phyloP scores from a whole-genome alignment of 30 jellyfish, hydroid and myxozoan species.

The Aurelia aurita complex sp. Pacific region DNA sequence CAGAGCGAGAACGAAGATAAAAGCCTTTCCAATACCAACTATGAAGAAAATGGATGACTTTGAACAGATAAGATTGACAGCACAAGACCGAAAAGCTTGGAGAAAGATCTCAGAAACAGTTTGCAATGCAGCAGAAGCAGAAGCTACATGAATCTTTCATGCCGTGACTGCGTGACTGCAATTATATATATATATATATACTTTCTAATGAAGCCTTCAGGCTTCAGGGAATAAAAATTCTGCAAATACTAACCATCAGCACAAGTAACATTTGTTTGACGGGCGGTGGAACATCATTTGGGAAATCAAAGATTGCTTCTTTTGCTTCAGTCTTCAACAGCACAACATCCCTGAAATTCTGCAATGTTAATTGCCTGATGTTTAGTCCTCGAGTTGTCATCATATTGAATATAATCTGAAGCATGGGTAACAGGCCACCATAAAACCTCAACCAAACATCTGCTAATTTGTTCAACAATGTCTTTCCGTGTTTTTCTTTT shows the following conservation, averaged over 20 bases:
- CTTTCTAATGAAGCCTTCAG: too few relatives aligned
- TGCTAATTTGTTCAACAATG: conserved; percentile 68
- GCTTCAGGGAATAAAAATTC: too few relatives aligned
- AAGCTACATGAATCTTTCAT: too few relatives aligned
- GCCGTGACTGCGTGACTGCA: too few relatives aligned
- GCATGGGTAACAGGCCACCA: conserved; percentile 79
- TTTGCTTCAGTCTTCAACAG: conserved; percentile 81
- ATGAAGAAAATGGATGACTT: too few relatives aligned
- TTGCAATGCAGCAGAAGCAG: too few relatives aligned
- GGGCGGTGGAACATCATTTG: conserved; percentile 61
- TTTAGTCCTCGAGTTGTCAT: conserved; percentile 83
- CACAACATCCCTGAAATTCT: conserved; percentile 88
- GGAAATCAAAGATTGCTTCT: conserved; percentile 72
- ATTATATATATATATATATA: too few relatives aligned
- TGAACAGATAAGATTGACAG: too few relatives aligned
- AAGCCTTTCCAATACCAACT: too few relatives aligned
- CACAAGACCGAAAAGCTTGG: too few relatives aligned
- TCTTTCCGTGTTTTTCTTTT: conserved; percentile 88
- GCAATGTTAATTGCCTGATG: conserved; percentile 73
- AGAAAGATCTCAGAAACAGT: too few relatives aligned
- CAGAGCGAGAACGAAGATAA: too few relatives aligned
- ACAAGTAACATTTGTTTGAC: conserved; percentile 91
- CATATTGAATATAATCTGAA: conserved; percentile 84
- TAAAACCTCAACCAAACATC: conserved; percentile 92
- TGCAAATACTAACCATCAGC: conserved; percentile 60